Conservation (phyloP, 2,888 invertebrate species). For the Anoncus sp. region DNA sequence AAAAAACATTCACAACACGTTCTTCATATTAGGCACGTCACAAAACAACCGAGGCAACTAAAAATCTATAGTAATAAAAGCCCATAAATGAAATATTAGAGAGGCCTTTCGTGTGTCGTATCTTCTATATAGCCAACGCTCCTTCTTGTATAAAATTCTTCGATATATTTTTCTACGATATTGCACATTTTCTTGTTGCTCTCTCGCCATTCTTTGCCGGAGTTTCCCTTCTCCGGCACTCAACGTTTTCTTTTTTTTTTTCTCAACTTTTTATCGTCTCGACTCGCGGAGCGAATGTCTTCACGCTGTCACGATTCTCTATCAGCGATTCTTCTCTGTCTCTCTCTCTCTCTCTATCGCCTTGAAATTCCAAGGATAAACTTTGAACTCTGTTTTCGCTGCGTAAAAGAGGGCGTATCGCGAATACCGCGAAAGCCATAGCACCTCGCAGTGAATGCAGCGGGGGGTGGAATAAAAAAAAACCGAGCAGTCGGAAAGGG, state of each 20-base stretch:
- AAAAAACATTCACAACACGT: too few species aligned
- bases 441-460: constrained; percentile 4
- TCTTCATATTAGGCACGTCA: too few species aligned
- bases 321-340: constrained; percentile 24
- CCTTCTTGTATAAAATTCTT: constrained; percentile 6
- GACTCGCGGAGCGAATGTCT: neutral
- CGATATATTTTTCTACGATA: constrained; percentile 26
- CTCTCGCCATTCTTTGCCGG: constrained; percentile 14
- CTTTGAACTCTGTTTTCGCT: constrained; percentile 1
- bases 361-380: constrained; percentile 32
- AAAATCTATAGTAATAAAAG: too few species aligned
- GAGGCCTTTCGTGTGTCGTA: too few species aligned
- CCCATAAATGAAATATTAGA: too few species aligned
- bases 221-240: neutral
- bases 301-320: neutral
- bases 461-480: neutral
- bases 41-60: too few species aligned
- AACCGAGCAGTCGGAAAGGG: neutral
- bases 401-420: constrained; percentile 4
- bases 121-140: too few species aligned
- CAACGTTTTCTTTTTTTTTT: constrained; percentile 17
- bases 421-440: neutral
- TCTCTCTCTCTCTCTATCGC: constrained; percentile 34
- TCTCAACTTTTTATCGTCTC: neutral
- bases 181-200: constrained; percentile 31